Percentiles rank a stretch among this genome's conserved stretches.
Evolutionary conservation across 2,113 vertebrate genomes (phyloP).

Genomic region (Aphyosemion australe): DNA sequence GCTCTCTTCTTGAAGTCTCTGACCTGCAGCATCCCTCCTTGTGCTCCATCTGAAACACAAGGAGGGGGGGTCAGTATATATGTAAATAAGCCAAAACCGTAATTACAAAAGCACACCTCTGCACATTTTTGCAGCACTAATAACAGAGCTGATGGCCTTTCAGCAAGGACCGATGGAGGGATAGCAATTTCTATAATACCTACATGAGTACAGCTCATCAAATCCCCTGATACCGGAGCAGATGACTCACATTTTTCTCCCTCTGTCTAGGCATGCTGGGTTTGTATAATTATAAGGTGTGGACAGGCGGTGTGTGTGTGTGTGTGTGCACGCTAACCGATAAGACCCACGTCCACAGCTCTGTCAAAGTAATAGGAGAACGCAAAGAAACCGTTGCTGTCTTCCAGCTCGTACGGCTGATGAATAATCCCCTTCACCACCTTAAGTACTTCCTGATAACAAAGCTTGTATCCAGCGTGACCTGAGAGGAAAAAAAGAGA

Average conservation of each 20-base stretch:
- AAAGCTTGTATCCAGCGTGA: slow-evolving; percentile 84
- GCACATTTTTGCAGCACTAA: slow-evolving; percentile 41
- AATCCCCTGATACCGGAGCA: slow-evolving; percentile 52
- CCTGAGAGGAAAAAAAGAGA: slow-evolving; percentile 73
- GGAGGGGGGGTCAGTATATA: slow-evolving; percentile 12
- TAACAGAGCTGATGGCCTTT: slow-evolving; percentile 48
- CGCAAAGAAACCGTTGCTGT: slow-evolving; percentile 86
- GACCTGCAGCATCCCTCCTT: slow-evolving; percentile 87
- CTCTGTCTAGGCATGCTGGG: slow-evolving; percentile 29
- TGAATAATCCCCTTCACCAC: slow-evolving; percentile 89
- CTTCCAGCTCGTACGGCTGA: slow-evolving; percentile 84
- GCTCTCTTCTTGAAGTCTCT: slow-evolving; percentile 90
- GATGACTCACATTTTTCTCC: slow-evolving; percentile 60
- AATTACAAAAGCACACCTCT: slow-evolving; percentile 15
- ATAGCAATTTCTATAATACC: slow-evolving; percentile 59
- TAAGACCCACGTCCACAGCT: slow-evolving; percentile 89
- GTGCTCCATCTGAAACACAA: slow-evolving; percentile 80
- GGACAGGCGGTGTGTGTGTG: slow-evolving; percentile 2
- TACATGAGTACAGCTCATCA: slow-evolving; percentile 53
- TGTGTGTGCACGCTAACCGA: slow-evolving; percentile 79
- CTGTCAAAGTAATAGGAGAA: slow-evolving; percentile 98
- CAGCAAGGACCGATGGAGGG: slow-evolving; percentile 28
- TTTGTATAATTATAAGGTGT: slow-evolving; percentile 54
- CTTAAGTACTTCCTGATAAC: slow-evolving; percentile 88
- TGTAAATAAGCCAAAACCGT: slow-evolving; percentile 33